Evolutionary conservation across 1,140 invertebrate species (phyloP).

Genomic region (Trichomalopsis sarcophagae): DNA sequence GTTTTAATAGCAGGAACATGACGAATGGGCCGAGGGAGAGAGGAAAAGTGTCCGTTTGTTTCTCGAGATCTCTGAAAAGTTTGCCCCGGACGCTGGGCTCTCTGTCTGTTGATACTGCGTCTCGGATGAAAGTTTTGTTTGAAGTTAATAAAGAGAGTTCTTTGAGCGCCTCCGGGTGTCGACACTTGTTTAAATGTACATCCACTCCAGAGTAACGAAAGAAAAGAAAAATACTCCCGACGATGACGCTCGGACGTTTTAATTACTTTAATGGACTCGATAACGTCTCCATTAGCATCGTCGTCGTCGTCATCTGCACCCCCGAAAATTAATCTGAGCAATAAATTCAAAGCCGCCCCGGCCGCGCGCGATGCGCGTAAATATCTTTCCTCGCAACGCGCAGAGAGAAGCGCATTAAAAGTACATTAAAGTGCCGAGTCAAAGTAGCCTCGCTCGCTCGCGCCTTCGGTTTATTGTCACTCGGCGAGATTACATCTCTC

Average conservation of each 20-base stretch:
- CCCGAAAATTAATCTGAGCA: slow-evolving; percentile 31
- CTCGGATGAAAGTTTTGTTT: neutral
- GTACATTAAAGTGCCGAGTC: slow-evolving; percentile 41
- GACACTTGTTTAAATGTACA: neutral
- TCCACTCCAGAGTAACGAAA: neutral
- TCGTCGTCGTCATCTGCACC: neutral
- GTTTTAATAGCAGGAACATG: slow-evolving; percentile 15
- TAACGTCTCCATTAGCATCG: slow-evolving; percentile 10
- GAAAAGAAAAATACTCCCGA: neutral
- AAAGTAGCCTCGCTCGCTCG: neutral
- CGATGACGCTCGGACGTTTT: neutral
- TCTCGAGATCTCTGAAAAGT: neutral
- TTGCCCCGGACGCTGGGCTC: neutral
- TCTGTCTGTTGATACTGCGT: neutral
- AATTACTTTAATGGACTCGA: neutral
- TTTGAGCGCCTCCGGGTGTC: neutral
- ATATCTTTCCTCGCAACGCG: neutral
- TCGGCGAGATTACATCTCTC: slow-evolving; percentile 10
- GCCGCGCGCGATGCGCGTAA: neutral
- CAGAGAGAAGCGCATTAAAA: slow-evolving; percentile 32
- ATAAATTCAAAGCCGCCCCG: slow-evolving; percentile 14
- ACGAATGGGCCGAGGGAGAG: neutral
- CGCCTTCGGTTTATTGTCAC: slow-evolving; percentile 43
- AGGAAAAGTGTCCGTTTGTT: neutral
- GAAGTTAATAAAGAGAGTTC: neutral